Evolutionary conservation across 2,888 invertebrate species (phyloP).

Genomic region (Dynastes maya): DNA sequence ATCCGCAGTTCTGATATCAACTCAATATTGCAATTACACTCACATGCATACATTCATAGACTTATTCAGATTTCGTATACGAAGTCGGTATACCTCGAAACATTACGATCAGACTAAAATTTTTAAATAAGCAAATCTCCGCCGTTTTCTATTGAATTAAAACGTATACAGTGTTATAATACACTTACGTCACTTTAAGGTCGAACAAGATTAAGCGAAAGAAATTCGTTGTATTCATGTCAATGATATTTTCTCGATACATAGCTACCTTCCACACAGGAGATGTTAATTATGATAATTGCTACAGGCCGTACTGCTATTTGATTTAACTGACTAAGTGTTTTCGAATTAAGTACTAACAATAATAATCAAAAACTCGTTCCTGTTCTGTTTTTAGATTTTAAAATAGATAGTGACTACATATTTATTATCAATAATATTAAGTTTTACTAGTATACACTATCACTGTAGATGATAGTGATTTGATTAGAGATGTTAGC

Average conservation of each 20-base stretch:
- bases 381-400: not conserved
- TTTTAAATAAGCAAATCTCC: too few relatives aligned
- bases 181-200: not conserved
- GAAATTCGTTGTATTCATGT: slow-evolving; percentile 23
- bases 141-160: too few relatives aligned
- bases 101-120: too few relatives aligned
- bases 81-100: too few relatives aligned
- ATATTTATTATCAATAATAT: not conserved
- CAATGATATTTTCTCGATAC: slow-evolving; percentile 26
- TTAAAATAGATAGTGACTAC: slow-evolving; percentile 30
- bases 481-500: too few relatives aligned
- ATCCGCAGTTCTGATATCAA: too few relatives aligned
- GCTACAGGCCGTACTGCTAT: not conserved
- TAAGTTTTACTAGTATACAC: not conserved
- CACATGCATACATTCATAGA: too few relatives aligned
- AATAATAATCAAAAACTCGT: slow-evolving; percentile 29
- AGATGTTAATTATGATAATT: slow-evolving; percentile 38
- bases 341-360: slow-evolving; percentile 18
- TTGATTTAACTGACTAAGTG: slow-evolving; percentile 13
- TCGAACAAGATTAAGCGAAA: not conserved
- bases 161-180: not conserved
- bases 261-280: not conserved
- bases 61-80: too few relatives aligned
- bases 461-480: too few relatives aligned
- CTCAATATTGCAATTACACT: too few relatives aligned